Base-by-base conservation (phyloP, 2,797 vertebrate genomes). In the Pipistrellus nathusii region DNA sequence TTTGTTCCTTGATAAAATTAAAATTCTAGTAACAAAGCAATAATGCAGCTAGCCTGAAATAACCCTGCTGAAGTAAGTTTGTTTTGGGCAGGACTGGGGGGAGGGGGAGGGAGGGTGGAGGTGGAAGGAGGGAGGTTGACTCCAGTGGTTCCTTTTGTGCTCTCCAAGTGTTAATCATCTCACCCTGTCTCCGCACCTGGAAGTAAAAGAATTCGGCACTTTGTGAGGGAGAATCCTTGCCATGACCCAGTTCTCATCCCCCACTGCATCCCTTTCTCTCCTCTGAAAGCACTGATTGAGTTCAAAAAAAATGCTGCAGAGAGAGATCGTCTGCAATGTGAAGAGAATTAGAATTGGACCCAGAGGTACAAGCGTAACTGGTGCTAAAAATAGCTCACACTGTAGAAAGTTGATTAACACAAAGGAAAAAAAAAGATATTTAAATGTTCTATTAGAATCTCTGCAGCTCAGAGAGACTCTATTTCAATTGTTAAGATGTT, bases 261-360 rank as follows among this genome's bases (percentile, higher is more conserved):
- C 38, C 27, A 14, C 86, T 32, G 55, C 92, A 51, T 84, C 91
- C 62, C 66, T 95, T 69, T 93, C 94, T 85, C 80, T 87, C 55
- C 87, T 96, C 89, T 96, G 94, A 97, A 96, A 97, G 96, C 88
- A 6, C 95, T 82, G 95, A 97, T 91, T 97, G 96, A 97, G 94
- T 95, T 95, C 96, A 93, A 91, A 97, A 91, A 41, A 41, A 41
- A 41, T 0, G 4, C 64, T 82, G 91, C 88, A 59, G 66, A 76
- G 73, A 76, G 77, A 76, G 77, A 88, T 88, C 21, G 0, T 68
- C 84, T 76, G 91, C 1, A 4, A 87, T 83, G 91, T 94, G 96
- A 73, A 85, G 87, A 83, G 96, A 95, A 94, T 97, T 73, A 91
- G 93, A 94, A 96, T 93, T 44, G 85, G 91, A 88, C 89, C 41